A percentile compares a stretch with the other conserved stretches of the same genome.
Conservation (phyloP, 2,113 vertebrate genomes). For the rabbit (Oryctolagus cuniculus) region DNA sequence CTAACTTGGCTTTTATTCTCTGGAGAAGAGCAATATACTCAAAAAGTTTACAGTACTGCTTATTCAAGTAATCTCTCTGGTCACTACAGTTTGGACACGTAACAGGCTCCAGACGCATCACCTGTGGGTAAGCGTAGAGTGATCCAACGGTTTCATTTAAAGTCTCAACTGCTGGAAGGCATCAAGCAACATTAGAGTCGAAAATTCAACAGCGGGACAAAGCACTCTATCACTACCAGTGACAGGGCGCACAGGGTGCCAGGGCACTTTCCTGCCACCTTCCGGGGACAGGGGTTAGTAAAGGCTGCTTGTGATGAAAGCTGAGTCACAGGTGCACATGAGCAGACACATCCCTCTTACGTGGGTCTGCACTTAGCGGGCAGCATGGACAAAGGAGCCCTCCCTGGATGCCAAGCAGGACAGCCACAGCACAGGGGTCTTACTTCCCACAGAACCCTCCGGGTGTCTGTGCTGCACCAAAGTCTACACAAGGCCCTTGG, state of each 20-base stretch:
- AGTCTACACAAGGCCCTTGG: background rate
- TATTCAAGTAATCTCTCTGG: background rate
- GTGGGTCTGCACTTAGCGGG: background rate
- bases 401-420: background rate
- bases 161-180: background rate
- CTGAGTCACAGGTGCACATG: background rate
- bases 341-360: background rate
- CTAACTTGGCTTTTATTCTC: slow-evolving; percentile 58
- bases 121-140: background rate
- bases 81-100: background rate
- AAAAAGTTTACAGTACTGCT: slow-evolving; percentile 8
- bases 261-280: background rate
- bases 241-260: background rate
- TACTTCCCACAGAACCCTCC: background rate
- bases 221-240: background rate
- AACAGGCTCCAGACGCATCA: background rate
- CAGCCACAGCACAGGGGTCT: background rate
- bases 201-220: background rate
- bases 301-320: background rate
- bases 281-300: background rate
- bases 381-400: background rate
- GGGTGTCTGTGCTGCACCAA: background rate
- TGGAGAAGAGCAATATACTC: slow-evolving; percentile 23
- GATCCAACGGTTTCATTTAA: background rate
- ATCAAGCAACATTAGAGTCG: background rate